Evolutionary conservation across 2,113 vertebrate genomes (phyloP).

Genomic region (Tenrec ecaudatus): DNA sequence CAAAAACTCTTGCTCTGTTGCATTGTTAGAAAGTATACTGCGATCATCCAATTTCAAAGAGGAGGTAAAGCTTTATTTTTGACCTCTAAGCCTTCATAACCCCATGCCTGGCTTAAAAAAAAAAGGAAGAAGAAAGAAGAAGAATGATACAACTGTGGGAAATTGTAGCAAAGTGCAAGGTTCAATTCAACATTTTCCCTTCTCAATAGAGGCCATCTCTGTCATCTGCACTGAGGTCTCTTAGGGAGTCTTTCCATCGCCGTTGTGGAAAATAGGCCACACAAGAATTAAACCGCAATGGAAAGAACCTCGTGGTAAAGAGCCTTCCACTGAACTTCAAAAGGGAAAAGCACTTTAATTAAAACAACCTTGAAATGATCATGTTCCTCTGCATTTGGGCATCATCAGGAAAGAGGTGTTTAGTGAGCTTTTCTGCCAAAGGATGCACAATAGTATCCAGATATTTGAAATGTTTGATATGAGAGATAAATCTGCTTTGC

Average conservation of each 20-base stretch:
- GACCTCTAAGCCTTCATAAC: neutral
- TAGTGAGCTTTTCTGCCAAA: neutral
- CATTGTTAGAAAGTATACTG: neutral
- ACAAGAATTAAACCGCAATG: slow-evolving; percentile 16
- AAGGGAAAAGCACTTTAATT: slow-evolving; percentile 18
- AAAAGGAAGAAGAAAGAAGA: neutral
- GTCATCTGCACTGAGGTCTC: neutral
- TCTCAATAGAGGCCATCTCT: neutral
- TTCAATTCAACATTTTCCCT: neutral
- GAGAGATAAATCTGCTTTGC: neutral
- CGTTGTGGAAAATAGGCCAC: slow-evolving; percentile 56
- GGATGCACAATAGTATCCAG: no score
- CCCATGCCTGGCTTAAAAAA: neutral
- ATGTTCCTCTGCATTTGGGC: neutral
- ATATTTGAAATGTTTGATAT: neutral
- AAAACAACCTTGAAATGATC: slow-evolving; percentile 13
- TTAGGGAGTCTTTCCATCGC: neutral
- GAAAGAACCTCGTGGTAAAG: slow-evolving; percentile 3
- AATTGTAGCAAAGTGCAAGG: neutral
- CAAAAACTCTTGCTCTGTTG: neutral
- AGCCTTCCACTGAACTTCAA: slow-evolving; percentile 26
- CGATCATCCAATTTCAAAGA: neutral
- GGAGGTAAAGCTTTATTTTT: neutral
- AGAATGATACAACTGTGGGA: neutral
- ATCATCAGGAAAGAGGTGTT: neutral